phyloP scores from a whole-genome alignment of 2,797 vertebrate genomes.

The Neosilurus hyrtlii region DNA sequence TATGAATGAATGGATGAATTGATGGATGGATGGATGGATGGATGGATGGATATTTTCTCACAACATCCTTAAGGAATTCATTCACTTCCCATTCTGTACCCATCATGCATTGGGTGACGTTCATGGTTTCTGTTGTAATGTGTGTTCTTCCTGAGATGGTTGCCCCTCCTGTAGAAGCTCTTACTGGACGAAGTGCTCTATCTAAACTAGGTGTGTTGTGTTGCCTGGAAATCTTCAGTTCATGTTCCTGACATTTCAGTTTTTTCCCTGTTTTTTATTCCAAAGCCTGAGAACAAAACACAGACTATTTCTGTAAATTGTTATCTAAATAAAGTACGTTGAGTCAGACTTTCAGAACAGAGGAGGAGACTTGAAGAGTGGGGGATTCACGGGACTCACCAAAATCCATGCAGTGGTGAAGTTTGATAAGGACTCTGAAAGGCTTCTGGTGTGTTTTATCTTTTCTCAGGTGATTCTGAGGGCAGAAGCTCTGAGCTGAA shows the following conservation, averaged over 20 bases:
- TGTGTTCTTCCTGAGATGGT: no score
- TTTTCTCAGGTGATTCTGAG: conserved; percentile 21
- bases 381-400: background rate
- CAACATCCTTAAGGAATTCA: no score
- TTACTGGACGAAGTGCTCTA: background rate
- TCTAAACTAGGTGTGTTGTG: background rate
- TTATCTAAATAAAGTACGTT: background rate
- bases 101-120: no score
- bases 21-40: background rate
- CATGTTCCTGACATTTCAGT: background rate
- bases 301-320: background rate
- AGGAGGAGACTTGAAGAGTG: background rate
- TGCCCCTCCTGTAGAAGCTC: no score
- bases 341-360: no score
- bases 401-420: background rate
- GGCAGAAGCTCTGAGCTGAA: conserved; percentile 8
- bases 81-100: no score
- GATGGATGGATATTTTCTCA: background rate
- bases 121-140: no score
- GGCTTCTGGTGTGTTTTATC: conserved; percentile 19
- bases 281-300: background rate
- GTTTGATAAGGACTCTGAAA: conserved; percentile 4
- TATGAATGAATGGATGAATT: background rate
- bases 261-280: background rate
- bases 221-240: background rate